Evolutionary conservation across 2,113 vertebrate genomes (phyloP).

Genomic region (Syngnathus scovelli): DNA sequence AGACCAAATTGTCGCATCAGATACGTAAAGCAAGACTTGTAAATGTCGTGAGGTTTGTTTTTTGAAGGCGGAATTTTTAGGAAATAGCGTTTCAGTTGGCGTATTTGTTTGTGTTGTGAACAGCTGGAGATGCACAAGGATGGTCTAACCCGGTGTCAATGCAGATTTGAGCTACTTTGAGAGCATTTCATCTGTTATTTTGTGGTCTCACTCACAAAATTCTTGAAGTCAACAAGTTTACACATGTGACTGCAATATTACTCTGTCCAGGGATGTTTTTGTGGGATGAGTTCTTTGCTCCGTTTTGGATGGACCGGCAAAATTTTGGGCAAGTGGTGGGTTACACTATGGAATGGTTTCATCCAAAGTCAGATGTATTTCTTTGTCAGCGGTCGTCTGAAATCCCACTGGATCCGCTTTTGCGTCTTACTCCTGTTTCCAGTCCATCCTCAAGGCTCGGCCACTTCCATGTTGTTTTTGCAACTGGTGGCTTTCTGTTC

Average conservation of each 20-base stretch:
- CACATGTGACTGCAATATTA: conserved; percentile 67
- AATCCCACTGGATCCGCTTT: too few relatives aligned
- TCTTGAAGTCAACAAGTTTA: conserved; percentile 66
- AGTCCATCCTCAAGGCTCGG: conserved; percentile 55
- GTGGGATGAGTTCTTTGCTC: not conserved
- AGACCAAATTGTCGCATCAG: too few relatives aligned
- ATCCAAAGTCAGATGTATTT: too few relatives aligned
- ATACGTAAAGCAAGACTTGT: not conserved
- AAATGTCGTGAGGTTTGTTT: conserved; percentile 58
- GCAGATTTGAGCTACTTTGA: not conserved
- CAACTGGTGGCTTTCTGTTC: conserved; percentile 61
- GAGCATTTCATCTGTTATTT: conserved; percentile 52
- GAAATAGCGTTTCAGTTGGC: conserved; percentile 23
- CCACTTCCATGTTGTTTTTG: conserved; percentile 67
- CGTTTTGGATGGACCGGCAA: too few relatives aligned
- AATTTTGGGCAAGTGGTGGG: not conserved
- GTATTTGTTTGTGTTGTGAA: conserved; percentile 32
- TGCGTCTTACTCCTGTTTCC: conserved; percentile 27
- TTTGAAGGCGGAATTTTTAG: conserved; percentile 61
- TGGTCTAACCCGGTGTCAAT: not conserved
- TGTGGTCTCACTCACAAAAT: conserved; percentile 63
- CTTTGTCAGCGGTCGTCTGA: too few relatives aligned
- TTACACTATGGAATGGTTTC: too few relatives aligned
- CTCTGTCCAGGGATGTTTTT: conserved; percentile 33
- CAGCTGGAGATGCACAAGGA: not conserved